phyloP scores from a whole-genome alignment of 2,797 vertebrate species.

The Microctenopoma stevenorrisi region DNA sequence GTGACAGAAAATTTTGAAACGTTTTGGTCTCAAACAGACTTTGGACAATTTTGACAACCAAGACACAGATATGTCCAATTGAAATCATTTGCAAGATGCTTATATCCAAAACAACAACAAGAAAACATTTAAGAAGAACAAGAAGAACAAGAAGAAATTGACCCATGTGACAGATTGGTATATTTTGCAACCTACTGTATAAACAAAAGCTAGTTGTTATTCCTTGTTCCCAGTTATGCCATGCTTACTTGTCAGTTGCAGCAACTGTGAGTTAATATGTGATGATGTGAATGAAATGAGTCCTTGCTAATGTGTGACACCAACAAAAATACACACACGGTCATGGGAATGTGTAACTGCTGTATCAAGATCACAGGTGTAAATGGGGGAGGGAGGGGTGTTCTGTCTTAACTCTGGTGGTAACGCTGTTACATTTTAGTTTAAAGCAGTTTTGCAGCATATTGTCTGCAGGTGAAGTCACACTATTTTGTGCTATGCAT shows the following conservation, averaged over 20 bases:
- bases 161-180: too few species aligned
- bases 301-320: constrained; percentile 55
- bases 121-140: too few species aligned
- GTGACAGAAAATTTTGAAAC: not conserved
- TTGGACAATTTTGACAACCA: not conserved
- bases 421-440: too few species aligned
- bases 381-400: too few species aligned
- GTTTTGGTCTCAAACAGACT: not conserved
- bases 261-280: constrained; percentile 53
- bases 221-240: too few species aligned
- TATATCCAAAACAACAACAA: too few species aligned
- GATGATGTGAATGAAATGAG: constrained; percentile 23
- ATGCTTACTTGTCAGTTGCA: not conserved
- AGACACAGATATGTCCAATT: not conserved
- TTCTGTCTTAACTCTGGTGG: too few species aligned
- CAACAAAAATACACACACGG: not conserved
- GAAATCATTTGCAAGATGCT: not conserved
- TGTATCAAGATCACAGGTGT: constrained; percentile 4
- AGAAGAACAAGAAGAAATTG: too few species aligned
- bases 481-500: not conserved
- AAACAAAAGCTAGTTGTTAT: not conserved
- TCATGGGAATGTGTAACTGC: constrained; percentile 23
- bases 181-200: not conserved
- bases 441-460: too few species aligned
- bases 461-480: not conserved